Evolutionary conservation across 2,797 vertebrate species (phyloP), one percentile per base, ranked within the genome.

Genomic region (Sebastiscus tertius): DNA sequence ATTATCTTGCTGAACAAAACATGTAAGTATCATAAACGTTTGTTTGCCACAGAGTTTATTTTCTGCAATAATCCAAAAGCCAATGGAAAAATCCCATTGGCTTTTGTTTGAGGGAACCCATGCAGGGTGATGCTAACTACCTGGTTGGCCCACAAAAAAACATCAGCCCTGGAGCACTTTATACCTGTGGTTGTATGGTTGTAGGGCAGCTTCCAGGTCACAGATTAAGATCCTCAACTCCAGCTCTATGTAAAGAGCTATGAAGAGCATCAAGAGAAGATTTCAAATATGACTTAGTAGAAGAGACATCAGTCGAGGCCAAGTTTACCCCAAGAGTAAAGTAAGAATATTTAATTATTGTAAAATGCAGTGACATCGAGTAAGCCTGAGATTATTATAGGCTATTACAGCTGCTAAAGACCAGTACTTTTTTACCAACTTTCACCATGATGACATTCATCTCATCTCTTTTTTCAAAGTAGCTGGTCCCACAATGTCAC

Each of bases 401-500:
- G 42, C 42, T 46, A 46, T 46, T 42, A 69, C 5, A 36, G 29
- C 20, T 58, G 8, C 26, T 27, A 22, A 26, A 24, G n/a, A 49
- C 2, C 22, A 39, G 5, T 16, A 24, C 34, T 29, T 49, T 12
- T 33, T 49, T 24, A 16, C 11, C 2, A 60, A 66, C 26, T 34
- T 66, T 46, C 27, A 46, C 4, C 20, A 56, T 39, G 16, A 22
- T 7, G 1, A 68, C 31, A 77, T 72, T 64, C n/a, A 60, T 75
- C 61, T 71, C 5, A 68, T 73, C 8, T 70, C n/a, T 63, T 62
- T 67, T 73, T 42, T 72, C 20, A 63, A 54, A 82, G 42, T 4
- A 24, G 58, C 60, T 81, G 62, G 62, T 82, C 46, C 68, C 49
- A 73, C 9, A 60, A 7, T 55, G 75, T 78, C 64, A 75, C 7